Evolutionary conservation across 1,140 invertebrate species (phyloP).

Genomic region (Bombyx mandarina): DNA sequence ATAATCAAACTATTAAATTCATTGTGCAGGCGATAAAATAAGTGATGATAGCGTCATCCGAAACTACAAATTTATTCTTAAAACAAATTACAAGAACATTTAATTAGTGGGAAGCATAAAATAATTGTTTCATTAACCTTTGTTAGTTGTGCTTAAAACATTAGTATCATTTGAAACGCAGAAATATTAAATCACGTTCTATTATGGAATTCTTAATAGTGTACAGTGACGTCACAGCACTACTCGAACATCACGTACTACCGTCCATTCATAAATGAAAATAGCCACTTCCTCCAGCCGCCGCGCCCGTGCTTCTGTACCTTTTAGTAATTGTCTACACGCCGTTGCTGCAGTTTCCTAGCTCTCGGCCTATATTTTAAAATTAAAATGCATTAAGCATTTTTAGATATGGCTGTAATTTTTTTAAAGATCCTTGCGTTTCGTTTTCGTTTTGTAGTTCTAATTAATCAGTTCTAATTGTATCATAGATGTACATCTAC

Average conservation of each 20-base stretch:
- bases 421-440: too few relatives aligned
- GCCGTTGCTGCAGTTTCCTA: not conserved
- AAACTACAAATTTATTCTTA: not conserved
- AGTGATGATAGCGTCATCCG: not conserved
- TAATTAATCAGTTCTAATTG: too few relatives aligned
- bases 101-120: not conserved
- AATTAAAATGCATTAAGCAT: too few relatives aligned
- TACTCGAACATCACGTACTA: conserved; percentile 27
- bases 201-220: not conserved
- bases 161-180: too few relatives aligned
- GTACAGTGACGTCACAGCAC: conserved; percentile 28
- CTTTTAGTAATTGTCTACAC: conserved; percentile 5
- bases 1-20: too few relatives aligned
- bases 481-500: too few relatives aligned
- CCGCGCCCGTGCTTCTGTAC: conserved; percentile 11
- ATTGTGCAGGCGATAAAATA: too few relatives aligned
- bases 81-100: too few relatives aligned
- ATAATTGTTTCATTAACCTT: not conserved
- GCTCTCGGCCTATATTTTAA: conserved; percentile 1
- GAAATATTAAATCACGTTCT: too few relatives aligned
- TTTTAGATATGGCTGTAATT: too few relatives aligned
- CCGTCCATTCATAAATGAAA: conserved; percentile 53
- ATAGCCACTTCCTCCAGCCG: conserved; percentile 44
- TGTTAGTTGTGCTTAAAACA: too few relatives aligned
- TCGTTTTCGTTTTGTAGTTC: too few relatives aligned